Evolutionary conservation across 2,113 vertebrate genomes (phyloP), one percentile per base, ranked within the genome.

Genomic region (Carassius carassius): DNA sequence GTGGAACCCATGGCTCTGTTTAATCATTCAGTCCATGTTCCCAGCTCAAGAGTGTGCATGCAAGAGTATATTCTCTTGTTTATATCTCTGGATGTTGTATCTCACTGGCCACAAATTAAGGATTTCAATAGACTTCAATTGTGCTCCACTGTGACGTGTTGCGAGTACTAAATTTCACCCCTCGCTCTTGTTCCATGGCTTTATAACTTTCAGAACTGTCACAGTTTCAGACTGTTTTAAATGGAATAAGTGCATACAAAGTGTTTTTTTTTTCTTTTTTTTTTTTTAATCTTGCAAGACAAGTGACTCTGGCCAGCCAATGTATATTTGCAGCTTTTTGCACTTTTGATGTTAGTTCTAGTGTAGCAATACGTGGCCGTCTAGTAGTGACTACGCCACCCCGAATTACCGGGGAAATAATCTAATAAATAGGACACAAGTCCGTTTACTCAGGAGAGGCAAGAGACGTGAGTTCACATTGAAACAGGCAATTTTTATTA

Each of bases 51-150:
- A 91, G 86, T 35, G 86, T 58, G 88, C 92, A 93, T 93, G 91
- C 91, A 93, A 90, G 92, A 88, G 90, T 89, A 86, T 88, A 89
- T 88, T 86, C 90, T 89, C 90, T 92, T 94, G 91, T 93, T 94
- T 93, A 92, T 93, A 93, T 92, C 91, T 88, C 87, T 88, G 92
- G 89, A 93, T 90, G 90, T 93, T 90, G 90, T 90, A 89, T 91
- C 92, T 92, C 91, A 90, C 92, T 92, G 89, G 90, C 90, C 91
- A 82, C 90, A 93, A 94, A 94, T 94, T 92, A 94, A 92, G 91
- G 88, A 94, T 94, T 93, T 91, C 93, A 90, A 89, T 90, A 90
- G 85, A 89, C 90, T 89, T 90, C 89, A 92, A 90, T 93, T 92
- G 90, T 93, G 92, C 92, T 91, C 90, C 89, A 85, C 73, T 83